Evolutionary conservation across 1,140 invertebrate genomes (phyloP).

Genomic region (Habropoda laboriosa): DNA sequence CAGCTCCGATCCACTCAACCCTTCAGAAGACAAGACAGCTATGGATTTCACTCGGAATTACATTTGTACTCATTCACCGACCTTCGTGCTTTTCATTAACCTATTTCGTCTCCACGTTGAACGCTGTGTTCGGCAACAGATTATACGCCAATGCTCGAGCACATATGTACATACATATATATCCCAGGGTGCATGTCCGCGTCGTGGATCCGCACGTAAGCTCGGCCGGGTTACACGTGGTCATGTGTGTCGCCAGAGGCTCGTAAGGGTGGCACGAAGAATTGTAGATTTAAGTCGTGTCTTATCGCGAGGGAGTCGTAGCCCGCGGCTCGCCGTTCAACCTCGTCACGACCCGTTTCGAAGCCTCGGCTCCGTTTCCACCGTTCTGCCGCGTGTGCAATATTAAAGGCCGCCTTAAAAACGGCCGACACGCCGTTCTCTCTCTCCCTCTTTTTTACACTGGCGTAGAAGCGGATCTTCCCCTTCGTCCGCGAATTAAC

Average conservation of each 20-base stretch:
- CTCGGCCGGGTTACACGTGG: neutral
- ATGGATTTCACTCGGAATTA: too few relatives aligned
- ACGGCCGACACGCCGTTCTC: conserved; percentile 22
- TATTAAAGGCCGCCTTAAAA: conserved; percentile 41
- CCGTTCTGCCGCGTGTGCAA: conserved; percentile 39
- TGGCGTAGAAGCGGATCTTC: neutral
- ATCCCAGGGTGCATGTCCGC: neutral
- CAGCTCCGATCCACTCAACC: too few relatives aligned
- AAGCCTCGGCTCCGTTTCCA: conserved; percentile 41
- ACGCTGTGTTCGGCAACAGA: neutral
- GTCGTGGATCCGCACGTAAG: neutral
- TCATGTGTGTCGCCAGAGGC: conserved; percentile 43
- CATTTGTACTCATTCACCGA: too few relatives aligned
- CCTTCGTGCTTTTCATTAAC: too few relatives aligned
- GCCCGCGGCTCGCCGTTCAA: conserved; percentile 55
- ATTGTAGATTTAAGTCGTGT: conserved; percentile 70
- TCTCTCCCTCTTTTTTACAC: neutral
- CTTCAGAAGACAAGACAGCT: too few relatives aligned
- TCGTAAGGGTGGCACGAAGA: conserved; percentile 43
- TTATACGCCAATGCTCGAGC: conserved; percentile 33
- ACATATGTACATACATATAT: conserved; percentile 2
- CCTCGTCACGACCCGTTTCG: conserved; percentile 54
- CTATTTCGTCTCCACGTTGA: too few relatives aligned
- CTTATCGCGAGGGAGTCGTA: conserved; percentile 69
- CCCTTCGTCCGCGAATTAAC: neutral